Conservation (phyloP, 2,113 vertebrate species). For the Falcunculus frontatus region DNA sequence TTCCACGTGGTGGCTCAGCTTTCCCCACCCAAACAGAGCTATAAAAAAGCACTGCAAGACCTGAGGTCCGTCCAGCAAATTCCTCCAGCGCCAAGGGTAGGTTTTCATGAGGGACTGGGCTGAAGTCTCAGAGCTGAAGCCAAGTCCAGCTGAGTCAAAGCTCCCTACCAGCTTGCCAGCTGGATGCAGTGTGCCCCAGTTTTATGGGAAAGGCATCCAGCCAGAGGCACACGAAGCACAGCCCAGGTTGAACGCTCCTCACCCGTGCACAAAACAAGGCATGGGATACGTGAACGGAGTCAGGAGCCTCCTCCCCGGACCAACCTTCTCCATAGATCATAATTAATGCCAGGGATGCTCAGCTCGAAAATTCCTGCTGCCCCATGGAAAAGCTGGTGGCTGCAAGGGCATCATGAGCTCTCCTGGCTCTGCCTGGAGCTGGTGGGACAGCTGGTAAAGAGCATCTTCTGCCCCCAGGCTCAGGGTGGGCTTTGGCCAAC, state of each 20-base stretch:
- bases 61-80: not conserved
- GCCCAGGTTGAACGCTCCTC: not conserved
- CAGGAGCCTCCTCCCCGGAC: not conserved
- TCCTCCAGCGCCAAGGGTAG: not conserved
- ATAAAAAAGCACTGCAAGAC: not conserved
- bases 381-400: not conserved
- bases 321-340: rapidly evolving
- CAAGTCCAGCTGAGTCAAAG: constrained; percentile 20
- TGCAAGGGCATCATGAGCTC: not conserved
- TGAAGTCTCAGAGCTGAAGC: not conserved
- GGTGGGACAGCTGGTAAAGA: not conserved
- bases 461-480: not conserved
- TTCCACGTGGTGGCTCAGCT: not conserved
- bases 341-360: not conserved
- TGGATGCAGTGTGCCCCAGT: not conserved
- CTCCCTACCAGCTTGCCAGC: not conserved
- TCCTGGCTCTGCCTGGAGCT: not conserved
- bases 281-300: not conserved
- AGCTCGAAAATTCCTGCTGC: not conserved
- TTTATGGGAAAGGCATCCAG: not conserved
- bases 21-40: not conserved
- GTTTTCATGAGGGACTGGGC: not conserved
- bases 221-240: not conserved
- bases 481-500: not conserved
- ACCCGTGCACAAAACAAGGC: not conserved